Evolutionary conservation across 1,140 invertebrate species (phyloP).

Genomic region (Maconellicoccus hirsutus): DNA sequence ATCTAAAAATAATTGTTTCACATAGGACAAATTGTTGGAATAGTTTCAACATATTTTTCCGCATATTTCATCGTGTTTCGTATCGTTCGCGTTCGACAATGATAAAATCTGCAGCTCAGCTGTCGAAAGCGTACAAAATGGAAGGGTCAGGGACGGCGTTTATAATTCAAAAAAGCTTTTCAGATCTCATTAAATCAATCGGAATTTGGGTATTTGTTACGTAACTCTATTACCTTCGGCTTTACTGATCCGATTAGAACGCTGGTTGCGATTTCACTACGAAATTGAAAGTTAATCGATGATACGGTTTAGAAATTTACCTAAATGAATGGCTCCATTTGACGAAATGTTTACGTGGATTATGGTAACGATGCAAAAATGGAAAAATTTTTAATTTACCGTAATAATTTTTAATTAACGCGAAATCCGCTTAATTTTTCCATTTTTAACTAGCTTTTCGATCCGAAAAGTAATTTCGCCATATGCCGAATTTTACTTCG

Average conservation of each 20-base stretch:
- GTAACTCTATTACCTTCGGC: too few relatives aligned
- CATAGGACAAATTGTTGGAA: not conserved
- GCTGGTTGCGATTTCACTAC: too few relatives aligned
- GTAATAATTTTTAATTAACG: conserved; percentile 5
- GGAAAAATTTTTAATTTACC: not conserved
- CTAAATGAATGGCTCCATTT: too few relatives aligned
- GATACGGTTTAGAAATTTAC: too few relatives aligned
- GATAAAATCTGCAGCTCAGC: not conserved
- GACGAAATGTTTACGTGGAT: too few relatives aligned
- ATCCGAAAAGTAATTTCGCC: not conserved
- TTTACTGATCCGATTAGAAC: too few relatives aligned
- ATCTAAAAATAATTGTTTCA: conserved; percentile 10
- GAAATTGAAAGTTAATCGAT: too few relatives aligned
- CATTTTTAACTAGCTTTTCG: not conserved
- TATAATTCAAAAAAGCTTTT: not conserved
- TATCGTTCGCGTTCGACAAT: not conserved
- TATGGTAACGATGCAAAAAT: too few relatives aligned
- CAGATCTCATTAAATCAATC: not conserved
- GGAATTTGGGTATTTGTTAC: not conserved
- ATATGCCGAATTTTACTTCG: too few relatives aligned
- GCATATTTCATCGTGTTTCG: not conserved
- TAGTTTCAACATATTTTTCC: not conserved
- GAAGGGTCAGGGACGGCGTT: not conserved
- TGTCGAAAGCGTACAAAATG: too few relatives aligned
- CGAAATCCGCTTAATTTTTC: not conserved